Evolutionary conservation across 2,797 vertebrate species (phyloP).

Genomic region (Galagoides demidoff): DNA sequence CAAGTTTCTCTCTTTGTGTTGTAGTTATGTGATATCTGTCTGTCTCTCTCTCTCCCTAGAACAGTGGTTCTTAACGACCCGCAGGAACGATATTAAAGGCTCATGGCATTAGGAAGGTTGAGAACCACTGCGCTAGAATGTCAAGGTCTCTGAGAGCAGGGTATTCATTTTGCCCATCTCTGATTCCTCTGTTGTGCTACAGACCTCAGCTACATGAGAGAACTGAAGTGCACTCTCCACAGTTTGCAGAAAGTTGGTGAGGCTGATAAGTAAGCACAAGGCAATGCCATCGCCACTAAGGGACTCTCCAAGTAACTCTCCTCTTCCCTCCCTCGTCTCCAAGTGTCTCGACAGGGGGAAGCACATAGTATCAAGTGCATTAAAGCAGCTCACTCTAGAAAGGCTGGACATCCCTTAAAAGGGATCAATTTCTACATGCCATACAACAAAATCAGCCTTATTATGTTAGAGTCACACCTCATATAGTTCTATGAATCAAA

Average conservation of each 20-base stretch:
- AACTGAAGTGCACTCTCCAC: background rate
- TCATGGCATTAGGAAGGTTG: too few relatives aligned
- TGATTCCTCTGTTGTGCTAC: background rate
- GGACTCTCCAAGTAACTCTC: background rate
- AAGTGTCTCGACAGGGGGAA: background rate
- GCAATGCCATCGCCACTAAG: background rate
- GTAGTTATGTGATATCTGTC: fast-evolving
- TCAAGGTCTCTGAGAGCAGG: background rate
- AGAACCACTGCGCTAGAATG: background rate
- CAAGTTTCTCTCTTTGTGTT: too few relatives aligned
- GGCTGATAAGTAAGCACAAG: background rate
- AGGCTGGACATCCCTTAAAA: background rate
- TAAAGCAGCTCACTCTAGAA: background rate
- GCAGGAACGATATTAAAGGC: too few relatives aligned
- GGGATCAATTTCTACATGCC: background rate
- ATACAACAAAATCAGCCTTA: slow-evolving; percentile 16
- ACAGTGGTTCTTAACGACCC: too few relatives aligned
- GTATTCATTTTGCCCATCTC: background rate
- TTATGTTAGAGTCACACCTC: slow-evolving; percentile 13
- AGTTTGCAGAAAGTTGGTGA: background rate
- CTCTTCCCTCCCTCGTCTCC: background rate
- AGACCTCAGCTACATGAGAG: background rate
- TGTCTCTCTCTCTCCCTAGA: background rate
- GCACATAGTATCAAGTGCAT: background rate
- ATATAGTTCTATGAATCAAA: slow-evolving; percentile 52